Evolutionary conservation across 2,797 vertebrate genomes (phyloP), one percentile per base, ranked within the genome.

Genomic region (Psittacula echo): DNA sequence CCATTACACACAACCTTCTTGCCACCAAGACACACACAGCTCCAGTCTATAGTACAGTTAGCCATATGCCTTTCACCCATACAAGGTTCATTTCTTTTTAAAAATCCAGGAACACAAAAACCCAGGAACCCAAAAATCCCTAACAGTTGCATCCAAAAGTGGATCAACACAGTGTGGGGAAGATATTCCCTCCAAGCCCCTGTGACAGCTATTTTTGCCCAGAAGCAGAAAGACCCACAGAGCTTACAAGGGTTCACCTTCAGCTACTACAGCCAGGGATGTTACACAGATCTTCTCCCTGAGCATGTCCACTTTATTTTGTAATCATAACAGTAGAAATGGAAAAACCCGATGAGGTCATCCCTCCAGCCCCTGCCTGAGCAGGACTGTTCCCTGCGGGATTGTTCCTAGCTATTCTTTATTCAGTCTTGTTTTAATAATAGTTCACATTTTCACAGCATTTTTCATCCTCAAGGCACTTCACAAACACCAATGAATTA

Each of bases 381-480:
- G 67, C 11, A 2, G 85, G 81, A 87, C 70, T 76, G 22, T 37
- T 96, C 92, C 81, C 90, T 74, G 61, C 0, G 2, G 94, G 78
- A 89, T 42, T 77, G 65, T 86, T 90, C 65, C 74, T 70, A 23
- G 1, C 29, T 89, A 44, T 20, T 73, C 72, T 87, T 87, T 92
- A 85, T 78, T 90, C 50, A 61, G 54, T 74, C 53, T 60, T 2
- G 0, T 54, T 96, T 89, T 91, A 95, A 96, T 91, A 96, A 89
- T 65, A 82, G 54, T 75, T 90, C 22, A 5, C 39, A 76, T 70
- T 93, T 90, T 66, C 41, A 61, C 53, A 87, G 61, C 53, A 41
- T 53, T 94, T 94, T 92, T 71, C 85, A 91, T 87, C 41, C 72
- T 90, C 83, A 93, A 89, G 53, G 53, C 64, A 73, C 53, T 58